Evolutionary conservation across 2,888 invertebrate species (phyloP).

Genomic region (Erannis defoliaria): DNA sequence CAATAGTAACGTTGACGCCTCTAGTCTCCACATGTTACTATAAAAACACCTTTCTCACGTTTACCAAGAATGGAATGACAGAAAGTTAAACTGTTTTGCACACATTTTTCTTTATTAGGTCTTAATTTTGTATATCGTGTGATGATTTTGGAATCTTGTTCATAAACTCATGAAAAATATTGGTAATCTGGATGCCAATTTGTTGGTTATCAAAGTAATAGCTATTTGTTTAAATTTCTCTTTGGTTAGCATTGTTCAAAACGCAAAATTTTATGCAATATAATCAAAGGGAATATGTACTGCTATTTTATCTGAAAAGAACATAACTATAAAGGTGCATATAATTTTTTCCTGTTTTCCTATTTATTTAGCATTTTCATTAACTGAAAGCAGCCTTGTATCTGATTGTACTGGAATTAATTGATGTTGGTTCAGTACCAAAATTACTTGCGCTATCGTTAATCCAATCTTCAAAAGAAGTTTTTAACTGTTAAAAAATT

Average conservation of each 20-base stretch:
- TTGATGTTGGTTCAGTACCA: too few relatives aligned
- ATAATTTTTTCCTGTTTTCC: too few relatives aligned
- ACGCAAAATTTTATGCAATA: background rate
- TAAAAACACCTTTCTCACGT: constrained; percentile 38
- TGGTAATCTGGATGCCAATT: background rate
- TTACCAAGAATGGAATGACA: constrained; percentile 38
- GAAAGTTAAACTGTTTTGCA: constrained; percentile 39
- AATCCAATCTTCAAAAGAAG: too few relatives aligned
- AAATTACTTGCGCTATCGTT: too few relatives aligned
- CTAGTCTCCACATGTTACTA: constrained; percentile 12
- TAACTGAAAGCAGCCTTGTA: too few relatives aligned
- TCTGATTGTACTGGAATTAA: too few relatives aligned
- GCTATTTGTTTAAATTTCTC: background rate
- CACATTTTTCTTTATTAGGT: constrained; percentile 23
- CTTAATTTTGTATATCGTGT: constrained; percentile 15
- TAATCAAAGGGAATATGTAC: background rate
- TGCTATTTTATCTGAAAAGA: too few relatives aligned
- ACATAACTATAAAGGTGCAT: too few relatives aligned
- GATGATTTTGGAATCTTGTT: too few relatives aligned
- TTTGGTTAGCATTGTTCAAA: background rate
- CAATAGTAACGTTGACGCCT: constrained; percentile 34
- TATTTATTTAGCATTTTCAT: too few relatives aligned
- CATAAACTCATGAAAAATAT: too few relatives aligned
- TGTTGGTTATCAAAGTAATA: background rate
- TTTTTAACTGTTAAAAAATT: too few relatives aligned